Percentiles rank a stretch among this genome's conserved stretches.
Evolutionary conservation across 1,140 invertebrate genomes (phyloP).

Genomic region (Magallana ariakensis): DNA sequence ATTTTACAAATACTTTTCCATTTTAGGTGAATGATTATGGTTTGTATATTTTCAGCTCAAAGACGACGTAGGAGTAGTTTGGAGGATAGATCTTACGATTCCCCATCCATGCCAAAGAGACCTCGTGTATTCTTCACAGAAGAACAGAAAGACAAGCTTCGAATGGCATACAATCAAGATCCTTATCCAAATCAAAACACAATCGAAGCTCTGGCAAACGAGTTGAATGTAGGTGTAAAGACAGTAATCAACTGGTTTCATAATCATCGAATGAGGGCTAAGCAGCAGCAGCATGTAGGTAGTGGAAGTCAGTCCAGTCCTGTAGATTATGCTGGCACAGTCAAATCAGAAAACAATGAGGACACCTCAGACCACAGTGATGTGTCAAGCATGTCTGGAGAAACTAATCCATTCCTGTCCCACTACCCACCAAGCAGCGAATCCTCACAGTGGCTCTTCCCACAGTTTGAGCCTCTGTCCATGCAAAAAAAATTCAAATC

Average conservation of each 20-base stretch:
- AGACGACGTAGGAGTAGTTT: conserved; percentile 71
- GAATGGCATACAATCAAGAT: conserved; percentile 95
- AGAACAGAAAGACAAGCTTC: conserved; percentile 97
- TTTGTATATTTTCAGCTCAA: conserved; percentile 62
- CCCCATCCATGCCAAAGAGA: conserved; percentile 75
- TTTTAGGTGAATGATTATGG: background rate
- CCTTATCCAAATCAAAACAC: conserved; percentile 97
- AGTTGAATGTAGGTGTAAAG: conserved; percentile 93
- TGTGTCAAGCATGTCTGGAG: conserved; percentile 77
- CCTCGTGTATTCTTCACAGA: conserved; percentile 95
- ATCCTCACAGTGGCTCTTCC: conserved; percentile 77
- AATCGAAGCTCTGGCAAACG: conserved; percentile 95
- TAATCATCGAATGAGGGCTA: conserved; percentile 98
- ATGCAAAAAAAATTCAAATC: conserved; percentile 64
- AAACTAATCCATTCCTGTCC: conserved; percentile 61
- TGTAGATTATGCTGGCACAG: conserved; percentile 31
- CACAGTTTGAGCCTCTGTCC: conserved; percentile 75
- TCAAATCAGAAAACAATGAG: conserved; percentile 71
- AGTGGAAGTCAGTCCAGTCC: conserved; percentile 38
- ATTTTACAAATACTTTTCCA: background rate
- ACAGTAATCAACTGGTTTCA: conserved; percentile 99
- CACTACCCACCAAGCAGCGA: conserved; percentile 62
- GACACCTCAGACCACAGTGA: conserved; percentile 78
- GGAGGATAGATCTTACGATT: conserved; percentile 71
- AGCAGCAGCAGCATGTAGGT: conserved; percentile 81